Conservation (phyloP, 2,797 vertebrate species). For the Sarcophilus harrisii region DNA sequence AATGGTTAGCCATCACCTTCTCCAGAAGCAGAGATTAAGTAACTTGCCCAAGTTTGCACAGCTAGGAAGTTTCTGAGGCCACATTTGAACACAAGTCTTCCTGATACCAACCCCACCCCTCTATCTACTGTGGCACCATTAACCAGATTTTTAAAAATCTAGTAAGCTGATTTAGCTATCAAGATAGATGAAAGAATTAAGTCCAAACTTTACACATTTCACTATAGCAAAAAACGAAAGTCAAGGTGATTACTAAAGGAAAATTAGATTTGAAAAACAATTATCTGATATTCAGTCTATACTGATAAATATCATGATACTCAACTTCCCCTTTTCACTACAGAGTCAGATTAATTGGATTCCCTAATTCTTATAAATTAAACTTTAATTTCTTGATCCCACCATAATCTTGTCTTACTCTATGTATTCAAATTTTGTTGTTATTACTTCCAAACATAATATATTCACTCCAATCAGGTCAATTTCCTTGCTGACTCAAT, state of each 20-base stretch:
- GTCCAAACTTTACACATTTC: not conserved
- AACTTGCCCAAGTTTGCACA: not conserved
- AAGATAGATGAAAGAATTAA: not conserved
- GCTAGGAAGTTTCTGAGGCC: not conserved
- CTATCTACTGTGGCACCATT: not conserved
- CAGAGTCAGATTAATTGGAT: not conserved
- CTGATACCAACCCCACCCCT: not conserved
- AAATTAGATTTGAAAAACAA: not conserved
- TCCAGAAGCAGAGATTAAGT: not conserved
- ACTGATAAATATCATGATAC: not conserved
- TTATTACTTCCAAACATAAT: not conserved
- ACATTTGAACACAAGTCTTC: not conserved
- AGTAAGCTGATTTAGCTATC: not conserved
- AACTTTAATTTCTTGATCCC: not conserved
- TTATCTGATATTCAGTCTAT: not conserved
- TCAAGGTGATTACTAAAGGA: not conserved
- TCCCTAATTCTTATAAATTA: not conserved
- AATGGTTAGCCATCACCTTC: not conserved
- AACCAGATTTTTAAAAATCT: not conserved
- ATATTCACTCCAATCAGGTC: not conserved
- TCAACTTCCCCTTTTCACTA: not conserved
- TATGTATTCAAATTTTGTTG: not conserved
- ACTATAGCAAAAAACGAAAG: not conserved
- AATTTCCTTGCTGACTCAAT: not conserved
- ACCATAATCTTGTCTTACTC: not conserved